Conservation (phyloP, 1,140 invertebrate genomes). For the Temnothorax nylanderi region DNA sequence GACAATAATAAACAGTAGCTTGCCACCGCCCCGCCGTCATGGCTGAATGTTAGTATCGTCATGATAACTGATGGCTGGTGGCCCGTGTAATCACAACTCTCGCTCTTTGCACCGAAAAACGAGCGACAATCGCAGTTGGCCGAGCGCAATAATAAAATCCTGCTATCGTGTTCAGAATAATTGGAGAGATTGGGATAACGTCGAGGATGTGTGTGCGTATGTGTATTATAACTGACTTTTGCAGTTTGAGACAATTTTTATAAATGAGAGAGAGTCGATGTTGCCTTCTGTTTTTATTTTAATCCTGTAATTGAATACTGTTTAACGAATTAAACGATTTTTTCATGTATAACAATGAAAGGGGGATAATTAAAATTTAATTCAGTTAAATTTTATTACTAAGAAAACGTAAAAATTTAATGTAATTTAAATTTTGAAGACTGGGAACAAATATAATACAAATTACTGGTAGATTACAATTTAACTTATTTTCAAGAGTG, state of each 20-base stretch:
- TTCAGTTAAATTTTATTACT: not conserved
- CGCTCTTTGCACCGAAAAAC: not conserved
- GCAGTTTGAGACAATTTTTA: not conserved
- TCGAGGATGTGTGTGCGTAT: not conserved
- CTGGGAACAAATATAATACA: not conserved
- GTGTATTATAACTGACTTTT: not conserved
- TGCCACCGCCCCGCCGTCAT: not conserved
- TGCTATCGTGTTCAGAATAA: not conserved
- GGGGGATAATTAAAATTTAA: not conserved
- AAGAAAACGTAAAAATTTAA: not conserved
- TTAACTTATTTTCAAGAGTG: not conserved
- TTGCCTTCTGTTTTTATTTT: not conserved
- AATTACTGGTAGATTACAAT: not conserved
- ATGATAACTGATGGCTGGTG: slow-evolving; percentile 53
- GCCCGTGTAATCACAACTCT: slow-evolving; percentile 16
- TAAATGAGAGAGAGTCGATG: not conserved
- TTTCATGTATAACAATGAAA: not conserved
- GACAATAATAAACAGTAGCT: slow-evolving; percentile 65
- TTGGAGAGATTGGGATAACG: not conserved
- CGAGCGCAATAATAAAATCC: slow-evolving; percentile 24
- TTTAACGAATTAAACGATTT: not conserved
- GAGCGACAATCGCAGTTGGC: not conserved
- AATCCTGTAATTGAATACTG: not conserved
- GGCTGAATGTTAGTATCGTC: slow-evolving; percentile 18
- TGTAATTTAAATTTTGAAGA: not conserved